Conservation (phyloP, 2,797 vertebrate species). For the Siniperca obscura region DNA sequence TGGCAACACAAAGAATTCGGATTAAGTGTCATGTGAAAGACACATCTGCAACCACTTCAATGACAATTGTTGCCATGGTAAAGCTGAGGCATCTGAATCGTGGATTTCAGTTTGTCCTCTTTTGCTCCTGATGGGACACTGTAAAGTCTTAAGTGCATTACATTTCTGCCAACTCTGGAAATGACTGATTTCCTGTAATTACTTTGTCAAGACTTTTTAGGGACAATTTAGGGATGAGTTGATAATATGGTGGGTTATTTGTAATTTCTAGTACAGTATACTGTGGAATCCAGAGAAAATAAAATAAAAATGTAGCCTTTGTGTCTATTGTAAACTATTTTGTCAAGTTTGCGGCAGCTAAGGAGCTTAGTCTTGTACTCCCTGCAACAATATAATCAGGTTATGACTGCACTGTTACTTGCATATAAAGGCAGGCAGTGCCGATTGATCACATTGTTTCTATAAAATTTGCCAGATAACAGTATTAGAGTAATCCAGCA, state of each 20-base stretch:
- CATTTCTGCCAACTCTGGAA: constrained; percentile 15
- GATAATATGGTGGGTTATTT: not conserved
- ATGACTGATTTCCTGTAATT: constrained; percentile 21
- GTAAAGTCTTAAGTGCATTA: constrained; percentile 22
- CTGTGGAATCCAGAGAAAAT: not conserved
- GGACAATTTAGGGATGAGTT: not conserved
- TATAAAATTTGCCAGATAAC: constrained; percentile 18
- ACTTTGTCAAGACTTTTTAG: constrained; percentile 5
- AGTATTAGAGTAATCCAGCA: constrained; percentile 29
- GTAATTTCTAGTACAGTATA: not conserved
- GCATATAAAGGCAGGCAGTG: constrained; percentile 3
- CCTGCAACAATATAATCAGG: constrained; percentile 29
- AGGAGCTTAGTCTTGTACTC: constrained; percentile 29
- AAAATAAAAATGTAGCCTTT: not conserved
- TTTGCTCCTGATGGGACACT: constrained; percentile 31
- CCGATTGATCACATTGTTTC: constrained; percentile 30
- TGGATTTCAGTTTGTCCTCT: constrained; percentile 29
- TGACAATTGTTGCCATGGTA: constrained; percentile 64
- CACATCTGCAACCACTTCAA: constrained; percentile 69
- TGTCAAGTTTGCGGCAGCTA: constrained; percentile 13
- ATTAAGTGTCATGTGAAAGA: constrained; percentile 47
- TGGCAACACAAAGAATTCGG: constrained; percentile 54
- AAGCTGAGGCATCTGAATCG: constrained; percentile 42
- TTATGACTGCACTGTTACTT: constrained; percentile 18
- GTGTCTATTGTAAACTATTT: not conserved